These are phyloP conservation scores for Peribatodes rhomboidaria DNA, from an alignment of 2,888 invertebrate genomes.

Conservation along the genomic window DNA sequence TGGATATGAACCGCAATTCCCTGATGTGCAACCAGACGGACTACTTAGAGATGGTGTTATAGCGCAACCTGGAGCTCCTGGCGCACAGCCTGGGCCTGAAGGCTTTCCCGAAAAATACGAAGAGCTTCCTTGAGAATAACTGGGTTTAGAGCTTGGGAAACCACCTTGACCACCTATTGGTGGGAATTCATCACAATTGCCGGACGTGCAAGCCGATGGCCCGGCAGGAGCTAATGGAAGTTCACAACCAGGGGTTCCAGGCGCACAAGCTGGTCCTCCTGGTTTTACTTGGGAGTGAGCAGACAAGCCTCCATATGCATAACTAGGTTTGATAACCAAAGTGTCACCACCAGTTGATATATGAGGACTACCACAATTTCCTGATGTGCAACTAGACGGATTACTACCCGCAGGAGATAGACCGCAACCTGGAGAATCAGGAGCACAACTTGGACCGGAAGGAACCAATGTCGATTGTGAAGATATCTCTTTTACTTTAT, in stretches of 20 bases:
- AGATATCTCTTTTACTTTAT: neutral
- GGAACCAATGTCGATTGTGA: conserved; percentile 28
- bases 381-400: conserved; percentile 18
- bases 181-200: conserved; percentile 13
- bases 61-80: conserved; percentile 17
- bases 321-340: conserved; percentile 10
- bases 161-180: conserved; percentile 2
- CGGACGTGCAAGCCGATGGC: conserved; percentile 3
- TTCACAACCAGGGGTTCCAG: conserved; percentile 23
- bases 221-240: conserved; percentile 7
- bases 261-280: conserved; percentile 9
- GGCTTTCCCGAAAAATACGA: conserved; percentile 13
- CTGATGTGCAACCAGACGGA: conserved; percentile 14
- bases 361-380: conserved; percentile 13
- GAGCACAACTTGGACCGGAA: conserved; percentile 33
- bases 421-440: conserved; percentile 19
- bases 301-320: conserved; percentile 13
- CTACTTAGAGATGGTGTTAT: neutral
- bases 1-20: conserved; percentile 8
- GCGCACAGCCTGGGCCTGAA: conserved; percentile 6
- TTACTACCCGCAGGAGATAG: neutral
- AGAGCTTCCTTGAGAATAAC: conserved; percentile 11
- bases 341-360: conserved; percentile 5
- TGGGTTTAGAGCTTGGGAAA: conserved; percentile 3
- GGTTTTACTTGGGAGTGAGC: conserved; percentile 15